Evolutionary conservation across 2,888 invertebrate species (phyloP).

Genomic region (Drosophila atripex): DNA sequence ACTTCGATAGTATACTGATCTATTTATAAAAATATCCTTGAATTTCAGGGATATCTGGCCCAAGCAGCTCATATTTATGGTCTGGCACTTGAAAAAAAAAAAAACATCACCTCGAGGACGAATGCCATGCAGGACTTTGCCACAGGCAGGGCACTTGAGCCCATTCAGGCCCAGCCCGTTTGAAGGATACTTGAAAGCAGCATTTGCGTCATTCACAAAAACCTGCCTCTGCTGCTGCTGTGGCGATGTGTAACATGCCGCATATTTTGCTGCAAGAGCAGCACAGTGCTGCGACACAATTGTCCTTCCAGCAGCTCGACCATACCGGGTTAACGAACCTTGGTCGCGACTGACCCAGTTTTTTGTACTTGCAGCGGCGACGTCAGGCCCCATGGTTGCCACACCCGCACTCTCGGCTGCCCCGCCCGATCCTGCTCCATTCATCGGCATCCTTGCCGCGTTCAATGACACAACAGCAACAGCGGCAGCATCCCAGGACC

Average conservation of each 20-base stretch:
- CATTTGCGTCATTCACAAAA: slow-evolving; percentile 59
- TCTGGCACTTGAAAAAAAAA: slow-evolving; percentile 51
- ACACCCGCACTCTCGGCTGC: not conserved
- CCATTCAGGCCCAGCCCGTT: slow-evolving; percentile 20
- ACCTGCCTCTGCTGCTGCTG: slow-evolving; percentile 8
- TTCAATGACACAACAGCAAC: slow-evolving; percentile 54
- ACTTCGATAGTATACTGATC: too few relatives aligned
- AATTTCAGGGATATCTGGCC: slow-evolving; percentile 20
- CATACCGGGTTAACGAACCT: slow-evolving; percentile 66
- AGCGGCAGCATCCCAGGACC: slow-evolving; percentile 13
- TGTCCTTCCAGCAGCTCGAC: slow-evolving; percentile 60
- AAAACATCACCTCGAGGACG: slow-evolving; percentile 34
- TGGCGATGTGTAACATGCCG: slow-evolving; percentile 6
- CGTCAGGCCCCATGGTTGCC: slow-evolving; percentile 1
- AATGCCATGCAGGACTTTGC: slow-evolving; percentile 20
- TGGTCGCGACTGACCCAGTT: slow-evolving; percentile 62
- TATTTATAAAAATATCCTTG: not conserved
- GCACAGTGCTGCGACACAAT: slow-evolving; percentile 59
- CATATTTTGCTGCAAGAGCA: slow-evolving; percentile 2
- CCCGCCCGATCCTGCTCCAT: slow-evolving; percentile 35
- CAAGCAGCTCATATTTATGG: slow-evolving; percentile 51
- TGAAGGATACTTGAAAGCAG: slow-evolving; percentile 46
- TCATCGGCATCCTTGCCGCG: slow-evolving; percentile 57
- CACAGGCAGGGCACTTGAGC: slow-evolving; percentile 33
- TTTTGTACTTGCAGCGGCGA: slow-evolving; percentile 26